Evolutionary conservation across 2,888 invertebrate genomes (phyloP), one percentile per base, ranked within the genome.

Genomic region (Watsonalla binaria): DNA sequence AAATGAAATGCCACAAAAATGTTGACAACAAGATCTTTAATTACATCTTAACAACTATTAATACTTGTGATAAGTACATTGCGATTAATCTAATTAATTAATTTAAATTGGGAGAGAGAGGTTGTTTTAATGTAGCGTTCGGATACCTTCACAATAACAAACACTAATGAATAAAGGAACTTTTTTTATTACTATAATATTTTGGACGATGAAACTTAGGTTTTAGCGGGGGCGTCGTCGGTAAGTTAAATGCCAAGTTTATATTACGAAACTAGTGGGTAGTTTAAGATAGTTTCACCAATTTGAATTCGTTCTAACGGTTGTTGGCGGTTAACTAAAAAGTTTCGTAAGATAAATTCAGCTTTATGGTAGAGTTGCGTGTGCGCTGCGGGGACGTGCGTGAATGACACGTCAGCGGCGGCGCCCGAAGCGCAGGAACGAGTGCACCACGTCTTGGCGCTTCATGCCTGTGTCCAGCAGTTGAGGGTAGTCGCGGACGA

Each of bases 371-470:
- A 42, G 51, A 37, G 64, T 60, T 61, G 68, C 66, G 64, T 46
- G 56, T 56, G 57, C 63, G 70, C 66, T 59, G 66, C 66, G 65
- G 53, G 60, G 47, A 60, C 61, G 66, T 57, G 61, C 55, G 45
- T 45, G 59, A 57, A 55, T 54, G 58, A 59, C 68, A 66, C 65
- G 84, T 90, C 94, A 94, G 92, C 95, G 95, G 79, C 95, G 93
- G 80, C 95, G 94, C 54, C 97, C 97, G 82, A 97, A 97, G 74
- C 97, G 94, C 70, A 97, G 93, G 90, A 97, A 97, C 54, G 97
- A 96, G 86, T 97, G 97, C 72, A 97, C 96, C 51, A 96, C 95
- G 86, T 97, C 97, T 76, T 97, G 96, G 59, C 97, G 93, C 84
- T 97, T 96, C 73, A 94, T 94, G 61, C 94, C 95, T 62, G 93